Evolutionary conservation across 2,113 vertebrate species (phyloP), one percentile per base, ranked within the genome.

Genomic region (Rhipidura dahli): DNA sequence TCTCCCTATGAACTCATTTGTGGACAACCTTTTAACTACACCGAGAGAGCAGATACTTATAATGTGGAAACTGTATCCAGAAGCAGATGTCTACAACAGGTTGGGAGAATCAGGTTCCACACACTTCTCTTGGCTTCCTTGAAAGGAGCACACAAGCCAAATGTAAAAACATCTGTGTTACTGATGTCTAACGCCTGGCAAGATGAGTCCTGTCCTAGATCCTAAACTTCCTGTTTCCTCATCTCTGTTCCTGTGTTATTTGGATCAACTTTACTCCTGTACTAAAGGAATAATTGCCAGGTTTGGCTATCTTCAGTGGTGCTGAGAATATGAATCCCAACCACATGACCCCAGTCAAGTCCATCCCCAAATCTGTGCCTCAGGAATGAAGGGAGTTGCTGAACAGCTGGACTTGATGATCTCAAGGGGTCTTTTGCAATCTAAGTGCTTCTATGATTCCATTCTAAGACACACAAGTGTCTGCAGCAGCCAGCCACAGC

Each of bases 391-490:
- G 23, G 4, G 5, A 30, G 8, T 22, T 20, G 31, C 23, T 31
- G 49, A 89, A 54, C 13, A 47, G 40, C 31, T 56, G 71, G 42
- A 77, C 56, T 70, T 63, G 35, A 37, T 63, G 40, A 44, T 44
- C 42, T 56, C 37, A 63, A 35, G 30, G 39, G 22, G 22, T 33
- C 30, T 56, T 77, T 63, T 56, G 35, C 27, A 56, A 15, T 19
- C 31, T 20, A 37, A 56, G 35, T 33, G 18, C 17, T 63, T 56
- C 31, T 28, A 0, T n/a, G 20, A 47, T 60, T 69, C 47, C 30
- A 27, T 47, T 69, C 30, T 30, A 26, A 72, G 78, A n/a, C 3
- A 40, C 0, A 0, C 7, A 10, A 16, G 30, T 28, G 49, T 60
- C 44, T 44, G 23, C 19, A 54, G 60, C 1, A 5, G 57, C 51